Evolutionary conservation across 2,113 vertebrate genomes (phyloP).

Genomic region (Nannobrachium achirus): DNA sequence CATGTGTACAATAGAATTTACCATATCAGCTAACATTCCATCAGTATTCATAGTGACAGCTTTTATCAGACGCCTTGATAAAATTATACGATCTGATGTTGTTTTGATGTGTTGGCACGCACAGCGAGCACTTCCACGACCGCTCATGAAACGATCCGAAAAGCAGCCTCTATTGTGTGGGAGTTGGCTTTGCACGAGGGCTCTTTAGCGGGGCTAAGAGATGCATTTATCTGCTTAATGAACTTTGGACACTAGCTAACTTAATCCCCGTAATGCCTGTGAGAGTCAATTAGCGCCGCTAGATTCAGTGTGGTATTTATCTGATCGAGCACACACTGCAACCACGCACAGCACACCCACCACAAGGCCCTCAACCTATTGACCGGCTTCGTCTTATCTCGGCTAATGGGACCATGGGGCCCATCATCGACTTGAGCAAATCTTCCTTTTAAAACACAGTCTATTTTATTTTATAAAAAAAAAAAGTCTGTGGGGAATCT

Average conservation of each 20-base stretch:
- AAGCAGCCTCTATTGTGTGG: constrained; percentile 36
- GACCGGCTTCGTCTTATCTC: constrained; percentile 71
- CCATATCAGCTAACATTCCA: neutral
- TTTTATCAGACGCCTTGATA: neutral
- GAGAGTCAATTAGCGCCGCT: constrained; percentile 79
- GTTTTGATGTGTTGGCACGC: neutral
- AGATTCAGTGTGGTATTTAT: constrained; percentile 78
- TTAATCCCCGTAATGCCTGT: constrained; percentile 80
- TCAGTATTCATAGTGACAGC: neutral
- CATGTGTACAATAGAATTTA: neutral
- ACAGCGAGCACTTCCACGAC: no score
- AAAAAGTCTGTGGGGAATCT: constrained; percentile 62
- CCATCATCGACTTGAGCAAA: constrained; percentile 55
- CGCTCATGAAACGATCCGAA: no score
- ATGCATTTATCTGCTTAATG: constrained; percentile 80
- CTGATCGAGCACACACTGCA: constrained; percentile 59
- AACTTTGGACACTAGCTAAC: constrained; percentile 79
- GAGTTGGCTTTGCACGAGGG: constrained; percentile 59
- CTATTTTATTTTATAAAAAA: constrained; percentile 20
- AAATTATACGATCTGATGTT: neutral
- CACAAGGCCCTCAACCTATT: constrained; percentile 52
- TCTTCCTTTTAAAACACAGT: constrained; percentile 45
- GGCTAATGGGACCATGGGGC: constrained; percentile 70
- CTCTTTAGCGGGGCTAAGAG: constrained; percentile 73
- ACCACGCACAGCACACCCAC: constrained; percentile 42